Conservation (phyloP, 2,113 vertebrate species). For the Cyprinodon brontotheroides region DNA sequence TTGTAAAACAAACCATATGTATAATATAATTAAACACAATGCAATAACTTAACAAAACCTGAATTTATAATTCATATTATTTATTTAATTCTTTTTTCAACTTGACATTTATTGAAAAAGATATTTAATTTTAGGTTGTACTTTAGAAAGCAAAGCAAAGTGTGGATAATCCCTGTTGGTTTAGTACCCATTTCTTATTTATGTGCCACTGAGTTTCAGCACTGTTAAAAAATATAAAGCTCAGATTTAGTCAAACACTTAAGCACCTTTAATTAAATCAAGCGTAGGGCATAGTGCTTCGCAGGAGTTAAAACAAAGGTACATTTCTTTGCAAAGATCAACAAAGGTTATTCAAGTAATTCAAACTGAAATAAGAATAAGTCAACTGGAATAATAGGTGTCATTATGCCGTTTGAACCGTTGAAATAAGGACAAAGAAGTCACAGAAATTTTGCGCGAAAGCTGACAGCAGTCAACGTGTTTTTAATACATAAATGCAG, state of each 20-base stretch:
- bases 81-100: not conserved
- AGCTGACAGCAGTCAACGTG: not conserved
- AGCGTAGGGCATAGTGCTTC: not conserved
- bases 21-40: not conserved
- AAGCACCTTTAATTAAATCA: not conserved
- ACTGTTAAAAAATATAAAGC: not conserved
- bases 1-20: too few relatives aligned
- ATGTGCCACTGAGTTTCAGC: slow-evolving; percentile 7
- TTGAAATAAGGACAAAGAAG: too few relatives aligned
- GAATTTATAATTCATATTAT: not conserved
- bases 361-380: not conserved
- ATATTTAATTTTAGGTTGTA: not conserved
- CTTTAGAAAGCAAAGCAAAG: not conserved
- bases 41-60: not conserved
- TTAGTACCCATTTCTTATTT: slow-evolving; percentile 11
- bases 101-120: not conserved
- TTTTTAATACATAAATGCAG: not conserved
- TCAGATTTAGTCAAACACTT: not conserved
- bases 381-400: too few relatives aligned
- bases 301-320: not conserved
- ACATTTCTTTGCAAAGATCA: not conserved
- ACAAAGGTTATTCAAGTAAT: not conserved
- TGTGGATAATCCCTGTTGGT: slow-evolving; percentile 27
- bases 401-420: too few relatives aligned
- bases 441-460: not conserved